Evolutionary conservation across 2,797 vertebrate genomes (phyloP).

Genomic region (Huso huso): DNA sequence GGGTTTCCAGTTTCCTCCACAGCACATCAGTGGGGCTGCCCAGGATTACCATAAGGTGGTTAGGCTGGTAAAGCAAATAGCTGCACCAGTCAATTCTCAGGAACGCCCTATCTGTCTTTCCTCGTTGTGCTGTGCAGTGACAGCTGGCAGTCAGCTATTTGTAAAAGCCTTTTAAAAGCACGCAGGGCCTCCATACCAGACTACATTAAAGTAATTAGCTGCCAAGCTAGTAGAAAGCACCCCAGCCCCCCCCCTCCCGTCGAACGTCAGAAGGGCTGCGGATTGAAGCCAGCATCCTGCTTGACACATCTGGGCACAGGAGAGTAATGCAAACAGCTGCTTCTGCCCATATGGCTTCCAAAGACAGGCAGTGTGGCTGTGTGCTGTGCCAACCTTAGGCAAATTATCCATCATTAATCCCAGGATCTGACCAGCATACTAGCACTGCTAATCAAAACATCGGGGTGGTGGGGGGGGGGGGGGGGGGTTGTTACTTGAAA

Average conservation of each 20-base stretch:
- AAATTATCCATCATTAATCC: constrained; percentile 99
- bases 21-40: constrained; percentile 37
- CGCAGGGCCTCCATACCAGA: constrained; percentile 74
- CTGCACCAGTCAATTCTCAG: constrained; percentile 52
- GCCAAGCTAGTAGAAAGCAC: constrained; percentile 84
- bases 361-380: constrained; percentile 83
- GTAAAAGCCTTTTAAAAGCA: constrained; percentile 80
- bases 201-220: constrained; percentile 98
- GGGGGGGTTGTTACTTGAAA: constrained; percentile 18
- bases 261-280: constrained; percentile 76
- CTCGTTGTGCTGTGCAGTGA: constrained; percentile 68
- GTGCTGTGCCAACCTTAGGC: constrained; percentile 89
- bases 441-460: constrained; percentile 30
- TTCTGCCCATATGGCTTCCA: constrained; percentile 95
- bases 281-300: constrained; percentile 87
- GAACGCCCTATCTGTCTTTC: constrained; percentile 63
- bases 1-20: constrained; percentile 20
- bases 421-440: constrained; percentile 96
- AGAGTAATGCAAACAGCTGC: constrained; percentile 99
- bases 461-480: background rate
- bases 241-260: constrained; percentile 52
- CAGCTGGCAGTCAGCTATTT: constrained; percentile 94
- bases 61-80: constrained; percentile 27
- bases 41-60: constrained; percentile 39
- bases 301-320: constrained; percentile 99